Evolutionary conservation across 2,113 vertebrate genomes (phyloP), one percentile per base, ranked within the genome.

Genomic region (Gnathonemus longibarbis): DNA sequence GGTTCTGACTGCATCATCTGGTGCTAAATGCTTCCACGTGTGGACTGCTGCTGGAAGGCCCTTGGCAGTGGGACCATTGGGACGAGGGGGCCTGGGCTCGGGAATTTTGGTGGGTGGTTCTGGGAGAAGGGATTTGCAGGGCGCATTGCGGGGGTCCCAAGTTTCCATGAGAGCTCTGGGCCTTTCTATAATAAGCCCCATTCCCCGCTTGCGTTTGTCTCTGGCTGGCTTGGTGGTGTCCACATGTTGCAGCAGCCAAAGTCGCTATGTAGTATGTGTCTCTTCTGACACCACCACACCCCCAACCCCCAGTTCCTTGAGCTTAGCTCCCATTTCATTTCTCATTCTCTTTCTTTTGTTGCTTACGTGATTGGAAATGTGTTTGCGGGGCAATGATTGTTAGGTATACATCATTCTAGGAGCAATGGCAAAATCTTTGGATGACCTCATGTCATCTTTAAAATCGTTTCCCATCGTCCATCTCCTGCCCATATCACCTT

Each of bases 1-100:
- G 74, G 74, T 80, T 80, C 74, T 80, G 74, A 80, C 74, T 80
- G 84, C 84, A 46, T 50, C 45, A 50, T 50, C 84, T 86, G 45
- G 45, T 49, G 21, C 19, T 48, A 86, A 50, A 86, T 10, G 84
- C n/a, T 27, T 50, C 45, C 45, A 80, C 74, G 35, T 80, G 74
- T 80, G 35, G 70, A 35, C 70, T 39, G 70, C 70, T n/a, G 27
- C 70, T 77, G 70, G 74, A 80, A 80, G 74, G 74, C 74, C 74
- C 74, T 80, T 80, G 35, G 74, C 74, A 42, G 35, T 42, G 35
- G 74, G 84, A 46, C 45, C 84, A 31, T 49, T 86, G 84, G 84
- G 45, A 27, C 74, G 45, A n/a, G 39, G 83, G 42, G 84, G 84
- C 84, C 48, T 35, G 74, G 13, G 74, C 74, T 80, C 5, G 74